Conservation (phyloP, 2,113 vertebrate species). For the Tychaedon coryphoeus region DNA sequence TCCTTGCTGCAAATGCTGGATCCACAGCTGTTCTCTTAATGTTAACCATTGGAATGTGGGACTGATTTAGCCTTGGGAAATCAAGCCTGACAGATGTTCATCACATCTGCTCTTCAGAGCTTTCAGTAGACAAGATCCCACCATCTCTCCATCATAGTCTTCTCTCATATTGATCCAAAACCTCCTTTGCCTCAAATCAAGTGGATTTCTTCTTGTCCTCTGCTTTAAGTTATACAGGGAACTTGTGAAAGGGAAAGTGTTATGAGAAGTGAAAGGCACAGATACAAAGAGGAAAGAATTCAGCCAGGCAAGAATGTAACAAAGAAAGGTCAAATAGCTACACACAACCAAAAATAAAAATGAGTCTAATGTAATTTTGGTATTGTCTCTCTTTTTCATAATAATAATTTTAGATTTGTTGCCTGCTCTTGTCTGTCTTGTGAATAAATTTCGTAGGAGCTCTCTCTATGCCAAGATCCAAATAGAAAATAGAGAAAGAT, state of each 20-base stretch:
- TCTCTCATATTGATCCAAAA: neutral
- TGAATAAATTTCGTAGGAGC: neutral
- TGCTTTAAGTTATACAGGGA: neutral
- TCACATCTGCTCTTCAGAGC: neutral
- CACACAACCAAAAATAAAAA: neutral
- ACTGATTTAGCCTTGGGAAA: neutral
- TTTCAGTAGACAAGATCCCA: neutral
- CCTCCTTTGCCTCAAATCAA: neutral
- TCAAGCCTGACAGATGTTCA: neutral
- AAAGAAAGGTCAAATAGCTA: slow-evolving; percentile 1
- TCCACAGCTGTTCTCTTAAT: neutral
- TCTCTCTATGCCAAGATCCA: neutral
- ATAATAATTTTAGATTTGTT: neutral
- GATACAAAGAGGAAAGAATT: neutral
- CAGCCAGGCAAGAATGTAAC: neutral
- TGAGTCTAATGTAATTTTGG: neutral
- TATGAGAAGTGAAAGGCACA: neutral
- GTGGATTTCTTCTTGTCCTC: neutral
- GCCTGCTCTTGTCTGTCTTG: neutral
- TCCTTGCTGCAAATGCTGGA: neutral
- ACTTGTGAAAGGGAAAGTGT: neutral
- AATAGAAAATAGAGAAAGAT: neutral
- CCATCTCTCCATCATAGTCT: neutral
- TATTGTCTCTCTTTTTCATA: neutral
- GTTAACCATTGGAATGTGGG: neutral